Conservation (phyloP, 2,888 invertebrate genomes). For the Frankliniella intonsa region DNA sequence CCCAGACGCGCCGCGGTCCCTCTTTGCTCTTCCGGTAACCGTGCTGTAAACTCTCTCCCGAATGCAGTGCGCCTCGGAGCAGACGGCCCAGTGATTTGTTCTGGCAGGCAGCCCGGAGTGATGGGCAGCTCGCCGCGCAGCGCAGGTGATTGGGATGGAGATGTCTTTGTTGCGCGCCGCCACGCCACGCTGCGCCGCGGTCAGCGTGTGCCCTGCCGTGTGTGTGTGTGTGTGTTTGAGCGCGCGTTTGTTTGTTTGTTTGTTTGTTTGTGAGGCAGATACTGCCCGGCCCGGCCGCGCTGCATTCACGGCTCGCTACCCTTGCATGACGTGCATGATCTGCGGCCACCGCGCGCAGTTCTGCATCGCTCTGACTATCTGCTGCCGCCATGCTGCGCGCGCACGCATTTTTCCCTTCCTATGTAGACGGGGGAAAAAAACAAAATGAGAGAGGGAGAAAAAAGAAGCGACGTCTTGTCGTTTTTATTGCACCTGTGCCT, state of each 20-base stretch:
- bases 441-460: too few species aligned
- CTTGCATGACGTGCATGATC: not conserved
- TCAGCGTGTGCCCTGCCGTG: not conserved
- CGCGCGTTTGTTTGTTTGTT: too few species aligned
- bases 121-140: not conserved
- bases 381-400: too few species aligned
- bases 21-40: not conserved
- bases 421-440: too few species aligned
- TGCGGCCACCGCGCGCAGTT: not conserved
- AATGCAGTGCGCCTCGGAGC: not conserved
- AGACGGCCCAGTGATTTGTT: not conserved
- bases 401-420: too few species aligned
- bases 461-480: too few species aligned
- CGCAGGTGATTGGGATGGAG: not conserved
- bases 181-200: not conserved
- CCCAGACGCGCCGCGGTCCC: too few species aligned
- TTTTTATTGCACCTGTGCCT: too few species aligned
- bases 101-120: not conserved
- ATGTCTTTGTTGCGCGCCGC: not conserved
- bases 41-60: conserved; percentile 1
- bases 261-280: too few species aligned
- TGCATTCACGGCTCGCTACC: not conserved
- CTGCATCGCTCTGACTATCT: too few species aligned
- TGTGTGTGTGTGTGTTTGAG: too few species aligned
- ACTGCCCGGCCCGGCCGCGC: too few species aligned